Evolutionary conservation across 1,140 invertebrate species (phyloP), one percentile per base, ranked within the genome.

Genomic region (Meloidogyne hapla): DNA sequence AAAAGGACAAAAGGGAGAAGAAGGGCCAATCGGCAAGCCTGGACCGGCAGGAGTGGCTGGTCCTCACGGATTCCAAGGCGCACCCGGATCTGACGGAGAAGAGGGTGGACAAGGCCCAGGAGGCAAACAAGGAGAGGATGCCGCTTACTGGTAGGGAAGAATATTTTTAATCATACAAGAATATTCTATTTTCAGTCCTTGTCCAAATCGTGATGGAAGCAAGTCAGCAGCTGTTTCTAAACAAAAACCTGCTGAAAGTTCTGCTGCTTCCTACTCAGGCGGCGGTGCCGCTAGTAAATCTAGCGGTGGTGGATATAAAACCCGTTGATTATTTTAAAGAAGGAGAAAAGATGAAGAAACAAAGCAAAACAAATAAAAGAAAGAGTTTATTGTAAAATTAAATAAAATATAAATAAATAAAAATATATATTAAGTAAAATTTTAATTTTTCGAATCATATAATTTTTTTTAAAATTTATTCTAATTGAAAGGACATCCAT

Each of bases 41-140:
- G 81, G 81, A 9, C 23, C 69, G 13, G 26, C 40, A n/a, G 81
- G 81, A 6, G 64, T 48, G 1, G 61, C 78, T 23, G 80, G 80
- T 33, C 72, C 74, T 61, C 76, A 81, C 3, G 80, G 80, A 45
- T 45, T 67, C n/a, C 76, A 80, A 15, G 80, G 80, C 12, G 63
- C 77, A 9, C 80, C 80, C 13, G 80, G 80, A 15, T 74, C 75
- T 25, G 81, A 82, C 8, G 81, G 81, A 38, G 63, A 61, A 10
- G 80, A 81, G 42, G 73, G 74, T 8, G 73, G 79, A 13, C 83
- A 83, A 74, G 75, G 75, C 21, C 3, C 67, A 10, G 40, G 13
- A 25, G 75, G 75, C 26, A 69, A 69, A 25, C 40, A 40, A 25
- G 75, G 75, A 12, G 33, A 62, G 2, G 75, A 76, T 42, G 75